Percentiles rank a stretch among this genome's conserved stretches.
Evolutionary conservation across 2,113 vertebrate species (phyloP).

Genomic region (Varanus komodoensis): DNA sequence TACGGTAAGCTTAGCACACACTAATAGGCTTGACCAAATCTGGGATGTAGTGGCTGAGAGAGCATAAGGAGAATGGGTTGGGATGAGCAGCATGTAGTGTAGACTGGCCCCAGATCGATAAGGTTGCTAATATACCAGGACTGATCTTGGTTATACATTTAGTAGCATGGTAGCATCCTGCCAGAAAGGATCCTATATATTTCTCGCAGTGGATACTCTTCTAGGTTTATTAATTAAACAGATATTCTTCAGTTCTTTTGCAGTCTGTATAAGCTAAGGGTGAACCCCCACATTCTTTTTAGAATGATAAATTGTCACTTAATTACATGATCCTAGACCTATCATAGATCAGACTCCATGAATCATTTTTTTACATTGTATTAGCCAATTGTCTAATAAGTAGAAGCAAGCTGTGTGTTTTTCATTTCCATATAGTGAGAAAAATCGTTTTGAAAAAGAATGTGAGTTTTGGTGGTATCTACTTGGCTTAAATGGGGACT

Average conservation of each 20-base stretch:
- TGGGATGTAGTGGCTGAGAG: too few species aligned
- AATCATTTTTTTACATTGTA: not conserved
- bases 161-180: not conserved
- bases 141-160: not conserved
- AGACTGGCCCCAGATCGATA: not conserved
- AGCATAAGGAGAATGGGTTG: too few species aligned
- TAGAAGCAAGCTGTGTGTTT: constrained; percentile 7
- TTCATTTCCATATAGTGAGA: not conserved
- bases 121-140: not conserved
- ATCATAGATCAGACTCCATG: constrained; percentile 5
- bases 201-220: not conserved
- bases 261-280: not conserved
- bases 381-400: constrained; percentile 5
- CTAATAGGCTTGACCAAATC: too few species aligned
- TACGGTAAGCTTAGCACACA: too few species aligned
- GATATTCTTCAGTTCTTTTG: not conserved
- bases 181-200: not conserved
- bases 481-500: not conserved
- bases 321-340: constrained; percentile 4
- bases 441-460: constrained; percentile 5
- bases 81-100: too few species aligned
- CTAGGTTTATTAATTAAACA: not conserved
- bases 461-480: not conserved
- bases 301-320: not conserved
- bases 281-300: not conserved